A percentile compares a stretch with the other conserved stretches of the same genome.
Evolutionary conservation across 2,797 vertebrate genomes (phyloP).

Genomic region (Myotis planiceps): DNA sequence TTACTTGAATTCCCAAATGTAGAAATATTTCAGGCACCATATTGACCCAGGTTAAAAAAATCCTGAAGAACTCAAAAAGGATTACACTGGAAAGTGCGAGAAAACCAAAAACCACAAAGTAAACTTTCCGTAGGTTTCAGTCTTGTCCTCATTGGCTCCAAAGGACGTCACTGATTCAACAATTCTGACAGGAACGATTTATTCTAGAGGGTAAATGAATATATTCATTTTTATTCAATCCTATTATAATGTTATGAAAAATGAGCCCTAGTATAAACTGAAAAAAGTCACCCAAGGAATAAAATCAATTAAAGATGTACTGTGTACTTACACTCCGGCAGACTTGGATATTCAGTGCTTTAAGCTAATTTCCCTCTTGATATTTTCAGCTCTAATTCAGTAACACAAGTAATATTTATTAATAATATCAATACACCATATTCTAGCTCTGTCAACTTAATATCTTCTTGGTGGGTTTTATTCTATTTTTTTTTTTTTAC

Average conservation of each 20-base stretch:
- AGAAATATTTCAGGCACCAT: slow-evolving; percentile 58
- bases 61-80: slow-evolving; percentile 62
- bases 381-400: slow-evolving; percentile 65
- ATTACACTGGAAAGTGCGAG: slow-evolving; percentile 66
- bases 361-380: slow-evolving; percentile 73
- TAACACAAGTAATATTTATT: slow-evolving; percentile 62
- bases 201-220: slow-evolving; percentile 7
- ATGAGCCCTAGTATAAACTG: slow-evolving; percentile 34
- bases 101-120: slow-evolving; percentile 79
- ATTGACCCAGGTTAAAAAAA: slow-evolving; percentile 76
- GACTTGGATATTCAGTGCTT: slow-evolving; percentile 62
- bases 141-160: background rate
- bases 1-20: slow-evolving; percentile 58
- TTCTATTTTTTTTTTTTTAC: background rate
- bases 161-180: background rate
- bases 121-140: slow-evolving; percentile 55
- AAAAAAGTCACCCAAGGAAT: slow-evolving; percentile 55
- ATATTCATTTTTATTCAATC: slow-evolving; percentile 56
- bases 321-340: slow-evolving; percentile 40
- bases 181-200: slow-evolving; percentile 29
- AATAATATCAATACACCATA: slow-evolving; percentile 71
- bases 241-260: slow-evolving; percentile 43
- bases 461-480: background rate
- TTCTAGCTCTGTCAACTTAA: slow-evolving; percentile 59
- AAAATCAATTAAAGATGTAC: slow-evolving; percentile 71